These are phyloP conservation scores for Elephas maximus DNA, from an alignment of 2,113 vertebrate genomes.

Conservation along the genomic window DNA sequence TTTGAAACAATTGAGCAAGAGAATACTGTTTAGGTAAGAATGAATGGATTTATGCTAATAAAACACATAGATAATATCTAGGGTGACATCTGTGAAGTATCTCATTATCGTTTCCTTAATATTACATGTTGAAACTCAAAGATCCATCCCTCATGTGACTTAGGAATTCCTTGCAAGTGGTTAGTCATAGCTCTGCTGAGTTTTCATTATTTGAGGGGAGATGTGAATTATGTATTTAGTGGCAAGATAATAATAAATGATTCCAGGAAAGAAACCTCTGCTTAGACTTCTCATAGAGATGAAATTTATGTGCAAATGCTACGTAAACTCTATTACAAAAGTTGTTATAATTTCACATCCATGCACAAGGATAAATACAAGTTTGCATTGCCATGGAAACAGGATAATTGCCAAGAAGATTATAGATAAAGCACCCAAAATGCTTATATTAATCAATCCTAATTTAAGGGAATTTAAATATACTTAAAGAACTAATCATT, in stretches of 20 bases:
- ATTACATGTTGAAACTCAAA: constrained; percentile 36
- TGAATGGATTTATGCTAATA: constrained; percentile 66
- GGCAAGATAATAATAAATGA: constrained; percentile 34
- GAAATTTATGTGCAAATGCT: constrained; percentile 83
- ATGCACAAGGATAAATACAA: constrained; percentile 79
- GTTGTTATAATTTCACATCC: constrained; percentile 79
- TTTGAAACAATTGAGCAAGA: constrained; percentile 74
- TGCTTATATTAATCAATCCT: constrained; percentile 83
- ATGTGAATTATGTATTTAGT: constrained; percentile 68
- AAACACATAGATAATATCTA: constrained; percentile 56
- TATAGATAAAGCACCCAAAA: constrained; percentile 77
- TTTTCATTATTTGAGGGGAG: constrained; percentile 61
- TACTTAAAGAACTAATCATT: constrained; percentile 72
- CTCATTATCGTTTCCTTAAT: constrained; percentile 72
- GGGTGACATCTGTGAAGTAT: constrained; percentile 54
- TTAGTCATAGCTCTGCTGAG: not conserved
- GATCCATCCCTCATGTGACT: constrained; percentile 32
- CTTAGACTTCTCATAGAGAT: constrained; percentile 60
- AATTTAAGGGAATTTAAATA: constrained; percentile 81
- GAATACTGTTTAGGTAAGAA: constrained; percentile 63
- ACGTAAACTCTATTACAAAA: constrained; percentile 84
- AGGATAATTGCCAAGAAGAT: constrained; percentile 73
- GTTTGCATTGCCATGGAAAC: constrained; percentile 77
- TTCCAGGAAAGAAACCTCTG: constrained; percentile 66
- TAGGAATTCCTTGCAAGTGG: constrained; percentile 15